Evolutionary conservation across 2,113 vertebrate species (phyloP).

Genomic region (Phainopepla nitens): DNA sequence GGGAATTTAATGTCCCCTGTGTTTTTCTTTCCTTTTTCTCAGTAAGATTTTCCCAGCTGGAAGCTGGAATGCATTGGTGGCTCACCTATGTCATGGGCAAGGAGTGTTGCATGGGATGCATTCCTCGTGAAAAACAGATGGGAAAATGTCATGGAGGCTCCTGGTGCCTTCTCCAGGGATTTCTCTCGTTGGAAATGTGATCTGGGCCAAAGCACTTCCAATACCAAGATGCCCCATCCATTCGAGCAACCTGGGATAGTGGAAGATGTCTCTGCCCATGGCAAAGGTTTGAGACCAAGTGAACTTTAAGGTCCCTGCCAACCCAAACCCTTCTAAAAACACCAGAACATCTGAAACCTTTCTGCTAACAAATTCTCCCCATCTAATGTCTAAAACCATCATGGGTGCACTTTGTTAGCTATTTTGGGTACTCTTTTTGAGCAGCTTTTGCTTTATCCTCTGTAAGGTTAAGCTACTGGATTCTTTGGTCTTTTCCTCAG

Average conservation of each 20-base stretch:
- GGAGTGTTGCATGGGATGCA: fast-evolving
- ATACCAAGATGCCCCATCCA: not conserved
- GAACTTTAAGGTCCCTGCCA: not conserved
- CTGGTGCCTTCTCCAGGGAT: not conserved
- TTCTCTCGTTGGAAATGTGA: not conserved
- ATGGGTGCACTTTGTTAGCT: not conserved
- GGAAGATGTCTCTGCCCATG: not conserved
- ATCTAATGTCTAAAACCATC: not conserved
- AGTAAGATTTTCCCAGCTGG: fast-evolving
- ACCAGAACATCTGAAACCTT: not conserved
- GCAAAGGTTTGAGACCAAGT: not conserved
- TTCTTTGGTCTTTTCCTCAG: not conserved
- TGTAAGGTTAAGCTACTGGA: not conserved
- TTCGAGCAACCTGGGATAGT: not conserved
- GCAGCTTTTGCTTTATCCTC: not conserved
- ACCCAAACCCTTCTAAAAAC: not conserved
- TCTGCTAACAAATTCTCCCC: not conserved
- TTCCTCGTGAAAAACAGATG: not conserved
- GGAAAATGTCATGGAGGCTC: not conserved
- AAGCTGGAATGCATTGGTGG: fast-evolving
- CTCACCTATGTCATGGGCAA: not conserved
- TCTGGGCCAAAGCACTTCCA: not conserved
- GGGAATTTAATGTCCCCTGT: not conserved
- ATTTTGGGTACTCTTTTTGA: not conserved
- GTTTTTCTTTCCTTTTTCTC: not conserved